These are phyloP conservation scores for Coendou prehensilis DNA, from an alignment of 2,797 vertebrate species.

Conservation along the genomic window DNA sequence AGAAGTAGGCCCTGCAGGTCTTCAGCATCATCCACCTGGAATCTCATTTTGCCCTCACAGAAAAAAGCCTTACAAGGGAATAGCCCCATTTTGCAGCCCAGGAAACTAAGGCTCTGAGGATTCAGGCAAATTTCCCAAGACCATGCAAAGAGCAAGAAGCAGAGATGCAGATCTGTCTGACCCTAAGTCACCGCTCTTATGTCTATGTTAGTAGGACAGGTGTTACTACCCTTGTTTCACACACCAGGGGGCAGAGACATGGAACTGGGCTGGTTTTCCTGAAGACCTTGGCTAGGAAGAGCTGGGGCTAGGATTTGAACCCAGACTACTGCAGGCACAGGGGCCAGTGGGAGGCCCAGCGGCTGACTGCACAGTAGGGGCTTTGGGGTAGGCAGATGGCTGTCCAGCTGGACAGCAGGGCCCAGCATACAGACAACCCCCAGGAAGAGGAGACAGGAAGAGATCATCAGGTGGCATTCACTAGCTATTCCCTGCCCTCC, in stretches of 20 bases:
- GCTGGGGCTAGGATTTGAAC: conserved; percentile 18
- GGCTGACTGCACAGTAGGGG: neutral
- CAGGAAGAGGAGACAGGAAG: neutral
- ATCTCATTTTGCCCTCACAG: neutral
- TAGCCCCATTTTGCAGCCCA: neutral
- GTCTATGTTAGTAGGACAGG: neutral
- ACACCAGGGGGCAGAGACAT: neutral
- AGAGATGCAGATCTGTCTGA: neutral
- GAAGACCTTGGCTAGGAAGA: neutral
- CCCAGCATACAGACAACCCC: neutral
- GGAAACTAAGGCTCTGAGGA: neutral
- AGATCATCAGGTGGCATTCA: neutral
- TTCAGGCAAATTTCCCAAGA: neutral
- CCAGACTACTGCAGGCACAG: neutral
- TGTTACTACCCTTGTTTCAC: neutral
- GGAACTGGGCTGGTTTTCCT: neutral
- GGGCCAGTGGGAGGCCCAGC: neutral
- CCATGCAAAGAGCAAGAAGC: neutral
- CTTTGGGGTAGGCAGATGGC: neutral
- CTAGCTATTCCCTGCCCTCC: neutral
- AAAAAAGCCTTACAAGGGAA: neutral
- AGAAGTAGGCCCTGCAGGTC: neutral
- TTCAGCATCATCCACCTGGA: fast-evolving
- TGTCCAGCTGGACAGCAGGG: neutral
- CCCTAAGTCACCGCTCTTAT: neutral